Conservation (phyloP, 2,797 vertebrate species). For the Tenualosa thibaudeaui region DNA sequence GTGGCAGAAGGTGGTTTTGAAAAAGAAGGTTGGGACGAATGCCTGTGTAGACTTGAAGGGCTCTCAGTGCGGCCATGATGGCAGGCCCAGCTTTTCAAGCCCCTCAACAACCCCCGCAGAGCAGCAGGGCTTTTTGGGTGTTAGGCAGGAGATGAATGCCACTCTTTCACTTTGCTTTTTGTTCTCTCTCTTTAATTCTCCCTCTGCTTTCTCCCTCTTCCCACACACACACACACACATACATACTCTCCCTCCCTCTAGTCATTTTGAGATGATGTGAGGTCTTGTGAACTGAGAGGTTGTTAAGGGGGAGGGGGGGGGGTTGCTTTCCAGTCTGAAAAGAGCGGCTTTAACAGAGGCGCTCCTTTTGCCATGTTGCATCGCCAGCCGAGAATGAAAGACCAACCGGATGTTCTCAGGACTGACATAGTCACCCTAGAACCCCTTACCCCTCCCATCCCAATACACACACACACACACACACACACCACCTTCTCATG, state of each 20-base stretch:
- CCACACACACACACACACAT: not conserved
- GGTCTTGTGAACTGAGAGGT: slow-evolving; percentile 51
- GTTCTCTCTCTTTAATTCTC: slow-evolving; percentile 16
- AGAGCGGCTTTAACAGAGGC: slow-evolving; percentile 63
- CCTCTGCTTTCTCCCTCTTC: not conserved
- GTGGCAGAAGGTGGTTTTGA: not conserved
- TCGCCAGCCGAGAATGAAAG: slow-evolving; percentile 73
- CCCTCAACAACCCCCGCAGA: slow-evolving; percentile 68
- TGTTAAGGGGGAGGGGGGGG: not conserved
- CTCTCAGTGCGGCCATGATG: slow-evolving; percentile 65
- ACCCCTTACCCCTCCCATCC: slow-evolving; percentile 45
- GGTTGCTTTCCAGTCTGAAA: not conserved
- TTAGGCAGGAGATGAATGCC: slow-evolving; percentile 67
- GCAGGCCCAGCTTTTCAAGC: slow-evolving; percentile 65
- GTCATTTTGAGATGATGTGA: slow-evolving; percentile 37
- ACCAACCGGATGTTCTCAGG: slow-evolving; percentile 74
- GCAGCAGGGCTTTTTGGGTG: slow-evolving; percentile 67
- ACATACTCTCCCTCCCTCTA: not conserved
- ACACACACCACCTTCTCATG: not conserved
- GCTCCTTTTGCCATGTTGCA: slow-evolving; percentile 76
- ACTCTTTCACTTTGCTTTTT: slow-evolving; percentile 39
- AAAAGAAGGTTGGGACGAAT: slow-evolving; percentile 22
- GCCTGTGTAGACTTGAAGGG: slow-evolving; percentile 48
- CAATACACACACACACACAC: too few relatives aligned
- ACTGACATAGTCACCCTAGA: slow-evolving; percentile 67